Evolutionary conservation across 2,113 vertebrate genomes (phyloP).

Genomic region (Serinus canaria): DNA sequence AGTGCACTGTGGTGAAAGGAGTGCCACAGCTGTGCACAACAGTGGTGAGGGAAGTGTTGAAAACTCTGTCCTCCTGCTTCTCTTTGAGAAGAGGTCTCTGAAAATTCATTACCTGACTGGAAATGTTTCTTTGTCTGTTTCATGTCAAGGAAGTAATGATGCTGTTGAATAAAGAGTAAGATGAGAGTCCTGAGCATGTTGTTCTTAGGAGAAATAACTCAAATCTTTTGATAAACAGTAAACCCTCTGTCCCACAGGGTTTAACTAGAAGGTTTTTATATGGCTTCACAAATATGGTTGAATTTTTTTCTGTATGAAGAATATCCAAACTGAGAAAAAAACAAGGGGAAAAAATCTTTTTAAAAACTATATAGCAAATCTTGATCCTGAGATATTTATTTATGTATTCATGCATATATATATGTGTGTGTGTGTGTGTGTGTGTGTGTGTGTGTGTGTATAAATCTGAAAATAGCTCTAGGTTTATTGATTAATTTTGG

Average conservation of each 20-base stretch:
- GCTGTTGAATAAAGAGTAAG: neutral
- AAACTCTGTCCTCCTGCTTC: neutral
- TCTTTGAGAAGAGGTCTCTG: neutral
- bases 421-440: neutral
- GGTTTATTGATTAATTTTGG: neutral
- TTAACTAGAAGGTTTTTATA: neutral
- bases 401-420: neutral
- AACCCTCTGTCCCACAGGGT: neutral
- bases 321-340: neutral
- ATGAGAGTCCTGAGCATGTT: neutral
- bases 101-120: neutral
- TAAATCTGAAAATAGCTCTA: neutral
- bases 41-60: accelerated
- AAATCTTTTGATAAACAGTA: neutral
- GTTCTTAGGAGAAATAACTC: neutral
- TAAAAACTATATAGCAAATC: neutral
- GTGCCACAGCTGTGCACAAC: neutral
- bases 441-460: too few relatives aligned
- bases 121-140: neutral
- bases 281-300: neutral
- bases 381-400: neutral
- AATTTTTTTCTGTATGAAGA: neutral
- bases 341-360: neutral
- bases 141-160: neutral
- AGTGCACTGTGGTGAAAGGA: neutral